Percentiles rank a stretch among this genome's conserved stretches.
phyloP scores from a whole-genome alignment of 2,888 invertebrate genomes.

The Limnephilus marmoratus region DNA sequence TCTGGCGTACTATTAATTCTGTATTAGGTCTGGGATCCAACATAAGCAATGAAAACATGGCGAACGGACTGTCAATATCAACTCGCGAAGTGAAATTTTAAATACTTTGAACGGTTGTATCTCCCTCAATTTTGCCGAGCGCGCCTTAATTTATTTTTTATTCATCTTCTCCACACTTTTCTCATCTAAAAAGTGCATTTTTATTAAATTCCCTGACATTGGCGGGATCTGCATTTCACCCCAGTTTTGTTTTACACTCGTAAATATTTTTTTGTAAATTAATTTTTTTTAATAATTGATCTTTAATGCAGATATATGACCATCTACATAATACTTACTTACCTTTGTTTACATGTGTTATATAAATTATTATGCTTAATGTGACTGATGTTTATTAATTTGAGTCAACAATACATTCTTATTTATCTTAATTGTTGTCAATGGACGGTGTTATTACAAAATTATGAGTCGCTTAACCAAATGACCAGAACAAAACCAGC shows the following conservation, averaged over 20 bases:
- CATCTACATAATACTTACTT: background rate
- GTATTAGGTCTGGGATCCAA: too few species aligned
- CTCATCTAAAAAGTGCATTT: too few species aligned
- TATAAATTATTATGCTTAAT: background rate
- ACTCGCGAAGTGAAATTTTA: too few species aligned
- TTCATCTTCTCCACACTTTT: too few species aligned
- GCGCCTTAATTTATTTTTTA: too few species aligned
- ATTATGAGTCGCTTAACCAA: background rate
- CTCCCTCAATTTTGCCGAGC: too few species aligned
- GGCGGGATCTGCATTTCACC: too few species aligned
- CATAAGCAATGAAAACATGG: too few species aligned
- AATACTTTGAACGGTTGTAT: too few species aligned
- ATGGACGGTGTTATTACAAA: background rate
- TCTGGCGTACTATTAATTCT: too few species aligned
- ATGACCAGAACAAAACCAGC: background rate
- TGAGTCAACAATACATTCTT: conserved; percentile 8
- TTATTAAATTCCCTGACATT: too few species aligned
- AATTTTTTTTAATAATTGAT: background rate
- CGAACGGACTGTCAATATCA: too few species aligned
- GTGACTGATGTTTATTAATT: background rate
- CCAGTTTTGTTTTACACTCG: background rate
- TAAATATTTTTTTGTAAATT: background rate
- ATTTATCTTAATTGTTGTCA: conserved; percentile 1
- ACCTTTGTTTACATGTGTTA: background rate
- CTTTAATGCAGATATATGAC: background rate